These are phyloP conservation scores for Mormyrus iriodes DNA, from an alignment of 2,113 vertebrate genomes.

Conservation along the genomic window DNA sequence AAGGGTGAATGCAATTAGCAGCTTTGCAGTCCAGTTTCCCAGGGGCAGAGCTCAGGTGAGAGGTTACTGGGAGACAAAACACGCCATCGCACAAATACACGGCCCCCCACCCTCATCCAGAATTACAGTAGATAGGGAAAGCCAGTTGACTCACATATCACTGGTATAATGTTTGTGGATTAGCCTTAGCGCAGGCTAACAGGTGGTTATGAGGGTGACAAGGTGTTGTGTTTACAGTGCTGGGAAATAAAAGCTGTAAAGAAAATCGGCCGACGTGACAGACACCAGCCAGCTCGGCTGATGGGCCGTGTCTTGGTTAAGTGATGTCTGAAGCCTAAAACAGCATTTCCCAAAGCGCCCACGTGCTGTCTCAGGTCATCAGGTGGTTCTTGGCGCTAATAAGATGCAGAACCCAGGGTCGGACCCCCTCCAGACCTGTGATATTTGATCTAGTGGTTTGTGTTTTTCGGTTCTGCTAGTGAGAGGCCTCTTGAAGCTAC, in stretches of 20 bases:
- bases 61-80: neutral
- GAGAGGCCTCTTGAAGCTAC: constrained; percentile 49
- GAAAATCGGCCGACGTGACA: neutral
- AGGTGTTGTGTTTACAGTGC: neutral
- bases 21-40: neutral
- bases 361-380: neutral
- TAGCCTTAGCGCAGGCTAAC: neutral
- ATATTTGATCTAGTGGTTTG: neutral
- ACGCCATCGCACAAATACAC: neutral
- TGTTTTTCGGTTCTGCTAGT: constrained; percentile 29
- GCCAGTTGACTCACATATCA: neutral
- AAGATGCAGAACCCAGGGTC: too few species aligned
- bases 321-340: neutral
- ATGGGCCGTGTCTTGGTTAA: neutral
- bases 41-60: neutral
- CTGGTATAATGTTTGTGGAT: neutral
- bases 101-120: neutral
- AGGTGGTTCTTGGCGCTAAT: neutral
- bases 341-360: neutral
- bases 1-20: neutral
- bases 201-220: neutral
- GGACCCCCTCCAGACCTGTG: too few species aligned
- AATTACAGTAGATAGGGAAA: neutral
- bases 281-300: neutral
- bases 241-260: neutral